phyloP scores from a whole-genome alignment of 2,113 vertebrate species.

The Argyrosomus japonicus region DNA sequence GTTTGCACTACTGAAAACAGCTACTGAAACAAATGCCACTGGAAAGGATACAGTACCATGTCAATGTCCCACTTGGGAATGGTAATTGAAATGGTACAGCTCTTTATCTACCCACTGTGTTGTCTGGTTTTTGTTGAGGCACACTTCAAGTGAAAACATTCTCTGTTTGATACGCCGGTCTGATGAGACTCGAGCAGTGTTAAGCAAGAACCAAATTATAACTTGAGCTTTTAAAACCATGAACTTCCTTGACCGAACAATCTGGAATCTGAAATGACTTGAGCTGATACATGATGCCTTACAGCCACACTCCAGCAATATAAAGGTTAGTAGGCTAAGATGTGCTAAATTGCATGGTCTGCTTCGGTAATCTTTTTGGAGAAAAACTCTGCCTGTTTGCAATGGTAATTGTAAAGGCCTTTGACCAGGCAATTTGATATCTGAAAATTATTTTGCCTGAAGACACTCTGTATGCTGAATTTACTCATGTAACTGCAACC shows the following conservation, averaged over 20 bases:
- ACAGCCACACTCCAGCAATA: conserved; percentile 49
- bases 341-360: conserved; percentile 58
- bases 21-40: conserved; percentile 78
- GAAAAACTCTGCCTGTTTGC: conserved; percentile 29
- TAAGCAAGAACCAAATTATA: conserved; percentile 31
- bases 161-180: conserved; percentile 26
- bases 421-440: conserved; percentile 65
- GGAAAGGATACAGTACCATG: conserved; percentile 57
- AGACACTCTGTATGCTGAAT: conserved; percentile 28
- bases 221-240: conserved; percentile 23
- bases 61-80: conserved; percentile 67
- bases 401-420: conserved; percentile 61
- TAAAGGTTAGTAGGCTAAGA: conserved; percentile 59
- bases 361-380: conserved; percentile 44
- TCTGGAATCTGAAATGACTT: conserved; percentile 45
- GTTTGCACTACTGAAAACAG: conserved; percentile 75
- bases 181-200: conserved; percentile 22
- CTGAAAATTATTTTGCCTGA: conserved; percentile 49
- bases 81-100: conserved; percentile 63
- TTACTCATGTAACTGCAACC: conserved; percentile 40
- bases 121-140: conserved; percentile 31
- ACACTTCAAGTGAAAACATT: conserved; percentile 39
- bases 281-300: conserved; percentile 49
- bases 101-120: conserved; percentile 46
- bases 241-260: conserved; percentile 15